These are phyloP conservation scores for Dolomedes plantarius DNA, from an alignment of 2,888 invertebrate species.

Conservation along the genomic window DNA sequence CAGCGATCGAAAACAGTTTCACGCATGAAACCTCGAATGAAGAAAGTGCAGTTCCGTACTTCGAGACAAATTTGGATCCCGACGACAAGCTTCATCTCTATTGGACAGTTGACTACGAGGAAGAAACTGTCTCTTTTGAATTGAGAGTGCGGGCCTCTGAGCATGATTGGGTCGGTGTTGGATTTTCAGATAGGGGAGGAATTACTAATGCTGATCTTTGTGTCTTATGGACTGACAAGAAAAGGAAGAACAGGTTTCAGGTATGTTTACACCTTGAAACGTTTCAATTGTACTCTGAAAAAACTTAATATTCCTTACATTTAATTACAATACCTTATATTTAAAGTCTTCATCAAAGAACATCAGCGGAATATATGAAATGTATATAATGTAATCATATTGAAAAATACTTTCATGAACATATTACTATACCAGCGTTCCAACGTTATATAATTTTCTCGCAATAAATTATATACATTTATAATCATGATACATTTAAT, in stretches of 20 bases:
- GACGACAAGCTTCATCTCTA: conserved; percentile 75
- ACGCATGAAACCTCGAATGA: not conserved
- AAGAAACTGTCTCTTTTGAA: conserved; percentile 76
- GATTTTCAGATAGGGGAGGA: conserved; percentile 89
- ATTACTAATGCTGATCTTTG: conserved; percentile 87
- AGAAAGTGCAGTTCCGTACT: conserved; percentile 37
- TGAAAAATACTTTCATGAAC: no score
- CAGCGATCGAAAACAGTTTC: conserved; percentile 13
- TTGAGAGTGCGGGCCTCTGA: conserved; percentile 77
- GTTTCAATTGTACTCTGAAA: no score
- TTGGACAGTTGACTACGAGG: conserved; percentile 79
- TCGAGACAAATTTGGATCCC: conserved; percentile 72
- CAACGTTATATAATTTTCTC: no score
- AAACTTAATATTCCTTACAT: no score
- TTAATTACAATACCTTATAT: no score
- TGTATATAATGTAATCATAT: no score
- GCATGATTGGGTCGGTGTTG: conserved; percentile 86
- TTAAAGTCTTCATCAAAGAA: no score
- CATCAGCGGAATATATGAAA: no score
- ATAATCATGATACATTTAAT: no score
- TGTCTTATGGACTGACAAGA: conserved; percentile 86
- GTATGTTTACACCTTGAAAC: conserved; percentile 76
- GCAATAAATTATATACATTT: no score
- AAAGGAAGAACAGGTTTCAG: conserved; percentile 80
- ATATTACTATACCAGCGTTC: no score